Percentiles rank a stretch among this genome's conserved stretches.
Evolutionary conservation across 2,113 vertebrate genomes (phyloP).

Genomic region (Amia ocellicauda): DNA sequence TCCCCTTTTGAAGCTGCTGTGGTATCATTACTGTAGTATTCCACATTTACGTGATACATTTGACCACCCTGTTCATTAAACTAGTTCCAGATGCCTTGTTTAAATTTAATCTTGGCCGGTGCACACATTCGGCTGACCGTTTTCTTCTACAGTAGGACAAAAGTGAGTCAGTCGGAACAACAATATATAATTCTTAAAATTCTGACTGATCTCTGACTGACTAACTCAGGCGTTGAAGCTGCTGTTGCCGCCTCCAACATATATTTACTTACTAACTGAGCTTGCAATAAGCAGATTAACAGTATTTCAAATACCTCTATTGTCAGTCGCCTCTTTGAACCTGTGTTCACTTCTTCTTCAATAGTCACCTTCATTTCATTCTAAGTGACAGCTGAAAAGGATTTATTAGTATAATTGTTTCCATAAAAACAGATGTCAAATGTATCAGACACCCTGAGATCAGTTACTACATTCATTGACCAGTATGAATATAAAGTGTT

Average conservation of each 20-base stretch:
- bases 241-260: neutral
- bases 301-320: neutral
- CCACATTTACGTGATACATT: neutral
- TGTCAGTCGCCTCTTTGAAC: no score
- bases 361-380: no score
- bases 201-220: no score
- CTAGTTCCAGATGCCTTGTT: neutral
- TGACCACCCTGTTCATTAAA: neutral
- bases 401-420: no score
- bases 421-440: conserved; percentile 12
- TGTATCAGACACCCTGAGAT: neutral
- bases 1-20: no score
- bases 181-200: no score
- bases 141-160: neutral
- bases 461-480: no score
- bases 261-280: neutral
- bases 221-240: no score
- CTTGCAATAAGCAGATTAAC: neutral
- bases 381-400: no score
- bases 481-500: no score
- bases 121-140: neutral
- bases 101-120: neutral
- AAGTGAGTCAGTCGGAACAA: neutral
- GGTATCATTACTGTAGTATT: conserved; percentile 4
- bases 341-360: no score